Conservation (phyloP, 2,888 invertebrate species). For the Orthosia incerta region DNA sequence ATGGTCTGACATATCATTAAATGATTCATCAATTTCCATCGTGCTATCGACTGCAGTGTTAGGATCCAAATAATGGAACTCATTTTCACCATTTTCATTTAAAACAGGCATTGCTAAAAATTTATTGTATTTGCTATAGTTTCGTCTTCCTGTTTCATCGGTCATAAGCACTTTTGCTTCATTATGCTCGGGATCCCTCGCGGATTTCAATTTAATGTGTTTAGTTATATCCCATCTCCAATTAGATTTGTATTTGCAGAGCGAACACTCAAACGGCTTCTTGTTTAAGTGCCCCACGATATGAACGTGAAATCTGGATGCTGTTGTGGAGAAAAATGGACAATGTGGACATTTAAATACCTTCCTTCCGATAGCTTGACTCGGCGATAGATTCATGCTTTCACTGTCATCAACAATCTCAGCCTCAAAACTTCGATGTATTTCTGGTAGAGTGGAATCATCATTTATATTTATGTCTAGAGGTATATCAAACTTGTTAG, state of each 20-base stretch:
- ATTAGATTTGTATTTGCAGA: slow-evolving; percentile 98
- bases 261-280: slow-evolving; percentile 98
- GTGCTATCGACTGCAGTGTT: slow-evolving; percentile 83
- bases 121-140: slow-evolving; percentile 98
- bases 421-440: slow-evolving; percentile 79
- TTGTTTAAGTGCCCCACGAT: slow-evolving; percentile 98
- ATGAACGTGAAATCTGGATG: slow-evolving; percentile 98
- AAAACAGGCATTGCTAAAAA: slow-evolving; percentile 93
- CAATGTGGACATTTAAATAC: slow-evolving; percentile 98
- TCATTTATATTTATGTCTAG: slow-evolving; percentile 87
- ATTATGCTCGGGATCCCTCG: slow-evolving; percentile 95
- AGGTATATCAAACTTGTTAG: slow-evolving; percentile 83
- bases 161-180: slow-evolving; percentile 96
- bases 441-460: slow-evolving; percentile 85
- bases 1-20: slow-evolving; percentile 86
- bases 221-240: slow-evolving; percentile 99
- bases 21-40: slow-evolving; percentile 87
- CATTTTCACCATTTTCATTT: slow-evolving; percentile 90
- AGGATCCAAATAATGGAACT: slow-evolving; percentile 86
- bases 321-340: slow-evolving; percentile 97
- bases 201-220: slow-evolving; percentile 97
- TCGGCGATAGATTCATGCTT: slow-evolving; percentile 92
- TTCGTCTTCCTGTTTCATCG: slow-evolving; percentile 97
- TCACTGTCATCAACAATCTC: slow-evolving; percentile 88
- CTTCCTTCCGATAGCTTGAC: slow-evolving; percentile 93